A percentile compares a stretch with the other conserved stretches of the same genome.
These are phyloP conservation scores for Myoxocephalus aenaeus DNA, from an alignment of 2,797 vertebrate genomes.

Conservation along the genomic window DNA sequence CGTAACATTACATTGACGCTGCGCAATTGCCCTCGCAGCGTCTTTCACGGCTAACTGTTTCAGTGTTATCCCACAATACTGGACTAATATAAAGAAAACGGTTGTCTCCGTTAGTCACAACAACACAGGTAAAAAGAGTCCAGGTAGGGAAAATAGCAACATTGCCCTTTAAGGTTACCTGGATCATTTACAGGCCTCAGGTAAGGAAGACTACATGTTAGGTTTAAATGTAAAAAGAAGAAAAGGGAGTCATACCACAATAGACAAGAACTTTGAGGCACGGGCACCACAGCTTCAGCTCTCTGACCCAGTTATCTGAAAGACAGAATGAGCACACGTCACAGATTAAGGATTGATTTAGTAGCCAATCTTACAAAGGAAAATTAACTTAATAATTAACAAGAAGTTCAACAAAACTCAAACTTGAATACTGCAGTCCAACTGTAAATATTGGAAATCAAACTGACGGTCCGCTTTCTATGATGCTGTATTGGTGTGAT, in stretches of 20 bases:
- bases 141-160: neutral
- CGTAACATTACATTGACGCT: neutral
- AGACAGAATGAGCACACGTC: constrained; percentile 22
- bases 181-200: neutral
- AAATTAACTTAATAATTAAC: too few species aligned
- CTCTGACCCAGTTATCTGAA: constrained; percentile 97
- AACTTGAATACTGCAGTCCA: neutral
- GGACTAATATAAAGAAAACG: neutral
- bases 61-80: neutral
- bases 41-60: neutral
- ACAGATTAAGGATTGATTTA: neutral
- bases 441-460: neutral
- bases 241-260: constrained; percentile 86
- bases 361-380: neutral
- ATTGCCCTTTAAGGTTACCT: neutral
- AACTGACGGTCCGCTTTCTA: neutral
- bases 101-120: neutral
- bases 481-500: neutral
- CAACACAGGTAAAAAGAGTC: neutral
- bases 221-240: neutral
- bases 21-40: neutral
- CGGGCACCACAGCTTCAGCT: constrained; percentile 94
- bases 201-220: neutral
- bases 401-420: neutral
- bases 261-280: constrained; percentile 92